Conservation (phyloP, 2,113 vertebrate genomes). For the Pitta sordida region DNA sequence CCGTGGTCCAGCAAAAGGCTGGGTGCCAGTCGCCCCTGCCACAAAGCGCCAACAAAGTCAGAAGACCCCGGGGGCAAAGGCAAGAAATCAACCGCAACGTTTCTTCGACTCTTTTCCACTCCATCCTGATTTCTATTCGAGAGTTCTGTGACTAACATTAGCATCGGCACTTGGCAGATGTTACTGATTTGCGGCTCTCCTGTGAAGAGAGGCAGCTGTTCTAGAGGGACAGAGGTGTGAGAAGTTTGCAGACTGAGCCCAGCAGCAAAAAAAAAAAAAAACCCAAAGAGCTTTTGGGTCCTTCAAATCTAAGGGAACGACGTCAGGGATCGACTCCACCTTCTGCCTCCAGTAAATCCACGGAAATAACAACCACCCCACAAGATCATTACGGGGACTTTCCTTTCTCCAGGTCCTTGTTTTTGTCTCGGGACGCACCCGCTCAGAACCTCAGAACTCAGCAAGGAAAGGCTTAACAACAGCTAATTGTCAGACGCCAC, state of each 20-base stretch:
- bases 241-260: rapidly evolving
- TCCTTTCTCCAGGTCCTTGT: not conserved
- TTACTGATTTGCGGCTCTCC: not conserved
- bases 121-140: not conserved
- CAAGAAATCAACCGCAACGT: not conserved
- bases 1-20: not conserved
- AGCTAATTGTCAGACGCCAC: constrained; percentile 27
- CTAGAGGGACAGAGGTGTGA: not conserved
- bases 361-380: not conserved
- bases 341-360: not conserved
- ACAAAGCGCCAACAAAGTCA: not conserved
- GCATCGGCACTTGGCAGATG: not conserved
- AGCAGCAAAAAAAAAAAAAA: not conserved
- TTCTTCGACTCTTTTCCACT: not conserved
- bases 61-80: not conserved
- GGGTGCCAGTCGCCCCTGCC: not conserved
- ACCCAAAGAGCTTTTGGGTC: not conserved
- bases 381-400: not conserved
- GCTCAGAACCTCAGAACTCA: no score
- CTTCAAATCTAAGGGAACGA: not conserved
- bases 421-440: not conserved
- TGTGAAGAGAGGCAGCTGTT: not conserved
- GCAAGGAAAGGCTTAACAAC: constrained; percentile 4
- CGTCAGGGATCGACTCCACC: rapidly evolving
- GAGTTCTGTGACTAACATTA: not conserved